Percentiles rank a stretch among this genome's conserved stretches.
These are phyloP conservation scores for Melanotaenia trifasciata DNA, from an alignment of 2,797 vertebrate species.

Conservation along the genomic window DNA sequence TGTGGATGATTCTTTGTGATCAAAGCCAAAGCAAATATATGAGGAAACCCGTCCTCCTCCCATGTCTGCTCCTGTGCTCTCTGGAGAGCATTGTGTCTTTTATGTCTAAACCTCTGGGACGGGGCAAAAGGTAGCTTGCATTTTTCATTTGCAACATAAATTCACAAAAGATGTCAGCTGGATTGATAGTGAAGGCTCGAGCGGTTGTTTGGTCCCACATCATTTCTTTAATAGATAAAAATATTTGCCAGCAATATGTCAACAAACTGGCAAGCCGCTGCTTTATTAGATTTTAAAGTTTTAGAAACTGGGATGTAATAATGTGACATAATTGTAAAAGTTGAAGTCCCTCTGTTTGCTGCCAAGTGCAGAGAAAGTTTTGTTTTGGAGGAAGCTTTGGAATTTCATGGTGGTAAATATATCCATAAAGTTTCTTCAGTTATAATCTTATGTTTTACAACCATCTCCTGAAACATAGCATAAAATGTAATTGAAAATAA, in stretches of 20 bases:
- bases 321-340: not conserved
- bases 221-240: conserved; percentile 8
- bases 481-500: too few relatives aligned
- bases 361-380: not conserved
- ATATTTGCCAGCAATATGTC: conserved; percentile 9
- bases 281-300: conserved; percentile 13
- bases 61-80: not conserved
- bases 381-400: not conserved
- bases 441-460: not conserved
- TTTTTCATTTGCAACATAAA: conserved; percentile 17
- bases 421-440: not conserved
- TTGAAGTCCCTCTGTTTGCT: not conserved
- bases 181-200: not conserved
- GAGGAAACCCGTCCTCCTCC: conserved; percentile 16
- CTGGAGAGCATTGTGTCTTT: conserved; percentile 1
- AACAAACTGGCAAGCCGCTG: conserved; percentile 1
- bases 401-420: not conserved
- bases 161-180: not conserved
- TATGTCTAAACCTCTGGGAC: not conserved
- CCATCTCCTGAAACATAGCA: too few relatives aligned
- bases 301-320: conserved; percentile 2
- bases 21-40: conserved; percentile 8
- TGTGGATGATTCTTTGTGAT: conserved; percentile 11
- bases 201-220: not conserved
- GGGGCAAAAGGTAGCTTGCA: not conserved